A percentile compares a stretch with the other conserved stretches of the same genome.
Conservation (phyloP, 2,888 invertebrate genomes). For the Poecilus cupreus region DNA sequence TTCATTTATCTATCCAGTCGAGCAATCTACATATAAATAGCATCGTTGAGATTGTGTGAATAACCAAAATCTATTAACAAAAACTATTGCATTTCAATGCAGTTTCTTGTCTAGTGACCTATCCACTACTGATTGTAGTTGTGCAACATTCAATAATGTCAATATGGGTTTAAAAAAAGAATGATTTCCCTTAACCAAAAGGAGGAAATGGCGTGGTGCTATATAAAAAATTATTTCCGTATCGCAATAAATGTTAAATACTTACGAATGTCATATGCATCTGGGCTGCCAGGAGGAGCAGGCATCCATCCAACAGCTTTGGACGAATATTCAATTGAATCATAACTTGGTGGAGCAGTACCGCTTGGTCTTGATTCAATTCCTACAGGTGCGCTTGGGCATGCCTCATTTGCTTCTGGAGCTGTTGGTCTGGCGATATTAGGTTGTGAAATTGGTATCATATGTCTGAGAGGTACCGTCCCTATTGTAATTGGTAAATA, state of each 20-base stretch:
- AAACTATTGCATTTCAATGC: too few relatives aligned
- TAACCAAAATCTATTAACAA: too few relatives aligned
- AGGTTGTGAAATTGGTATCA: slow-evolving; percentile 66
- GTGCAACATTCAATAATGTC: too few relatives aligned
- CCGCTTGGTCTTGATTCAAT: slow-evolving; percentile 61
- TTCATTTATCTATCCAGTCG: too few relatives aligned
- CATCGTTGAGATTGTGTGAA: too few relatives aligned
- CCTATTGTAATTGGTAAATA: slow-evolving; percentile 83
- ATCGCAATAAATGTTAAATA: slow-evolving; percentile 59
- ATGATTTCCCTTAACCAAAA: too few relatives aligned
- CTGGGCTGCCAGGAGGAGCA: slow-evolving; percentile 66
- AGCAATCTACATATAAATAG: too few relatives aligned
- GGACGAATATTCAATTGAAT: not conserved
- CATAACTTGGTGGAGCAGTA: slow-evolving; percentile 29
- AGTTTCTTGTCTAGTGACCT: too few relatives aligned
- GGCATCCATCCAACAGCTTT: slow-evolving; percentile 62
- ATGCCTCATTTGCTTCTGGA: slow-evolving; percentile 69
- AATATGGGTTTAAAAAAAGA: too few relatives aligned
- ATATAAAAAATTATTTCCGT: slow-evolving; percentile 5
- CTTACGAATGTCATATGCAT: slow-evolving; percentile 75
- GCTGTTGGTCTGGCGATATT: slow-evolving; percentile 68
- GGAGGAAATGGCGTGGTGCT: too few relatives aligned
- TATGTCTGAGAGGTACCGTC: slow-evolving; percentile 81
- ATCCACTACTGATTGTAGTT: too few relatives aligned
- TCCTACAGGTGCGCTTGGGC: slow-evolving; percentile 62